phyloP scores from a whole-genome alignment of 2,797 vertebrate species.

The Antennarius maculatus region DNA sequence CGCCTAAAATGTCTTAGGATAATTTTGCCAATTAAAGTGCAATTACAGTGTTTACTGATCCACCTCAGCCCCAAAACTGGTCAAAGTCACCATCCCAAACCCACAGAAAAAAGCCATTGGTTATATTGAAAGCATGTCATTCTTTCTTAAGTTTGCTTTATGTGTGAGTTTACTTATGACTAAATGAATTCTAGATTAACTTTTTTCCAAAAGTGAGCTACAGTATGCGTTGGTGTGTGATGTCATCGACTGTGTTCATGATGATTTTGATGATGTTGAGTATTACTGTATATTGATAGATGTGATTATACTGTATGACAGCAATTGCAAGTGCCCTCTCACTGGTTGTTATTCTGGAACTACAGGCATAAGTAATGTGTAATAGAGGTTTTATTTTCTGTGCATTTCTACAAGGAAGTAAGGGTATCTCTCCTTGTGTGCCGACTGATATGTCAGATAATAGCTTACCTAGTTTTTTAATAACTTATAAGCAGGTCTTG shows the following conservation, averaged over 20 bases:
- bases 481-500: conserved; percentile 52
- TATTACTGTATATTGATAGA: conserved; percentile 72
- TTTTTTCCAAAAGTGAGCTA: conserved; percentile 70
- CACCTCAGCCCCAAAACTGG: conserved; percentile 66
- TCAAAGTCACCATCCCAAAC: conserved; percentile 51
- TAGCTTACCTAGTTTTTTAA: conserved; percentile 49
- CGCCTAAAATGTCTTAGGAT: conserved; percentile 54
- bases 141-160: conserved; percentile 40
- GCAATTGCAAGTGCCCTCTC: conserved; percentile 83
- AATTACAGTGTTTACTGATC: conserved; percentile 77
- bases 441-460: conserved; percentile 68
- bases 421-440: conserved; percentile 55
- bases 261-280: conserved; percentile 78
- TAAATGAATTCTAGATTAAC: conserved; percentile 52
- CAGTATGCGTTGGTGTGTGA: conserved; percentile 79
- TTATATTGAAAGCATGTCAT: conserved; percentile 54
- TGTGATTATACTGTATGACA: conserved; percentile 76
- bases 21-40: conserved; percentile 76
- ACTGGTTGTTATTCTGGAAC: conserved; percentile 78
- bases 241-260: conserved; percentile 73
- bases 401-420: conserved; percentile 73
- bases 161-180: conserved; percentile 58
- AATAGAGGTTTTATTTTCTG: conserved; percentile 70
- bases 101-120: conserved; percentile 65
- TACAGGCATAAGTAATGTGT: conserved; percentile 73